These are phyloP conservation scores for Formicarius rufipectus DNA, from an alignment of 2,113 vertebrate genomes.

Conservation along the genomic window DNA sequence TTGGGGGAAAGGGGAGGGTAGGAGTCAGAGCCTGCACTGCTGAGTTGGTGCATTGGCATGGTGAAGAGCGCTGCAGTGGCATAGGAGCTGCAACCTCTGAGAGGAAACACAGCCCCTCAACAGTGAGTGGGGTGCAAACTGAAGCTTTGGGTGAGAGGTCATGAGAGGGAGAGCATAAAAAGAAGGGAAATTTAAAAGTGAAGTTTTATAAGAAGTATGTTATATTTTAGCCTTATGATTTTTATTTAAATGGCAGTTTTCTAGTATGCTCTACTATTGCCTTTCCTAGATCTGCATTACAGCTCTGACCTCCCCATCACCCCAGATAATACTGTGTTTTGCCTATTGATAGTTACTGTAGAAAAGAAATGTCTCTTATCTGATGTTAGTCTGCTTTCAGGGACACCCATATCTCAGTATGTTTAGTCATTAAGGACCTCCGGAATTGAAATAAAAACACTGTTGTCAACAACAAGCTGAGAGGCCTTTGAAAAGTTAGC, in stretches of 20 bases:
- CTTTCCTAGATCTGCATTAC: neutral
- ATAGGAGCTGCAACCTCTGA: neutral
- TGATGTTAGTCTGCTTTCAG: neutral
- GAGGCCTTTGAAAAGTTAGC: neutral
- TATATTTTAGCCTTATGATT: neutral
- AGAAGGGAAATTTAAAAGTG: neutral
- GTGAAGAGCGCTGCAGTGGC: neutral
- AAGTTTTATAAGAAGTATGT: neutral
- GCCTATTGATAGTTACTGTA: neutral
- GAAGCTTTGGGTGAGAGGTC: neutral
- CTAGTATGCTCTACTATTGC: neutral
- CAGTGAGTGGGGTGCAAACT: accelerated
- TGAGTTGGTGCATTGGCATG: neutral
- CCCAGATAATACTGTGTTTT: neutral
- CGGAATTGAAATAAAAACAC: neutral
- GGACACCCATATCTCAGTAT: neutral
- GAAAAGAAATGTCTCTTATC: neutral
- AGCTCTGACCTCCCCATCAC: neutral
- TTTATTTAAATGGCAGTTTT: neutral
- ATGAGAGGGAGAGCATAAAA: neutral
- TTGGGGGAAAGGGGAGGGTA: neutral
- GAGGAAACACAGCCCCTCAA: neutral
- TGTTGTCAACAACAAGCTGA: neutral
- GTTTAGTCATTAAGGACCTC: neutral
- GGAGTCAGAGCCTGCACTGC: neutral